A percentile compares a stretch with the other conserved stretches of the same genome.
These are phyloP conservation scores for Eupleurogrammus muticus DNA, from an alignment of 2,797 vertebrate genomes.

Conservation along the genomic window DNA sequence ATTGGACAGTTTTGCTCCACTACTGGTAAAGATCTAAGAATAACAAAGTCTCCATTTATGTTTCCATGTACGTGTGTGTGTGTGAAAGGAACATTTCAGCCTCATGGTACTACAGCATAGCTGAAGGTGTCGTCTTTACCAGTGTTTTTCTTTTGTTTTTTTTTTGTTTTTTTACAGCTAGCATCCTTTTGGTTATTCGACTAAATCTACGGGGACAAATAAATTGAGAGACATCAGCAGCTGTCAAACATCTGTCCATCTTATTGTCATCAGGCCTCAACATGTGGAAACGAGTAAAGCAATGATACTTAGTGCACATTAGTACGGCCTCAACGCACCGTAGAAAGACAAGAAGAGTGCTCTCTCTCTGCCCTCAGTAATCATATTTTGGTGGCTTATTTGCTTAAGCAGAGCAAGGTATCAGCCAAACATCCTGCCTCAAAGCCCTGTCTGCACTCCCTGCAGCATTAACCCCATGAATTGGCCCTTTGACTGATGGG, in stretches of 20 bases:
- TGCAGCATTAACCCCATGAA: conserved; percentile 81
- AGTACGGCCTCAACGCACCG: conserved; percentile 57
- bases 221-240: conserved; percentile 8
- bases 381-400: conserved; percentile 88
- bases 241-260: conserved; percentile 36
- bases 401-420: conserved; percentile 88
- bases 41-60: neutral
- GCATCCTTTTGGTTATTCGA: neutral
- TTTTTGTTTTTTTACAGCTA: too few species aligned
- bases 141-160: too few species aligned
- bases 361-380: conserved; percentile 77
- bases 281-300: conserved; percentile 67
- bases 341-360: conserved; percentile 64
- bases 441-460: conserved; percentile 80
- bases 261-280: conserved; percentile 47
- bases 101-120: neutral
- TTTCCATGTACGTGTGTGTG: neutral
- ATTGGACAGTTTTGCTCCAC: neutral
- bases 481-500: conserved; percentile 84
- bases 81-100: neutral
- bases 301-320: conserved; percentile 67
- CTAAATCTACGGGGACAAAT: neutral
- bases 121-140: neutral
- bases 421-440: conserved; percentile 90
- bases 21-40: neutral